A percentile compares a stretch with the other conserved stretches of the same genome.
phyloP scores from a whole-genome alignment of 2,888 invertebrate genomes.

The Listrodromus nycthemerus region DNA sequence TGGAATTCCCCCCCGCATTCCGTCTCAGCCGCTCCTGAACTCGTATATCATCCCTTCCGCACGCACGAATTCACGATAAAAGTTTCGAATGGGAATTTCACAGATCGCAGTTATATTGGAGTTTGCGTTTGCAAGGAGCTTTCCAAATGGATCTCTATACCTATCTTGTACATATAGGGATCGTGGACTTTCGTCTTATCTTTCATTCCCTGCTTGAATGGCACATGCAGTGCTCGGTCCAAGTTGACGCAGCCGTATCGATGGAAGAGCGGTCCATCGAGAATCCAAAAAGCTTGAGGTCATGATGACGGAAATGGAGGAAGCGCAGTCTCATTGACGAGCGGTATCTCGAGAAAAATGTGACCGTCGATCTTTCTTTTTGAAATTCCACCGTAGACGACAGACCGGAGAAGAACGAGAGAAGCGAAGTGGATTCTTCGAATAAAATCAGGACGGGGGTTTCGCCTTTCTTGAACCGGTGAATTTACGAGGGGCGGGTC shows the following conservation, averaged over 20 bases:
- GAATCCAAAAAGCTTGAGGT: not conserved
- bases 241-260: slow-evolving; percentile 6
- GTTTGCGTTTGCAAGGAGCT: slow-evolving; percentile 26
- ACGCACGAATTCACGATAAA: slow-evolving; percentile 35
- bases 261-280: not conserved
- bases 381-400: not conserved
- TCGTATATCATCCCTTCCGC: slow-evolving; percentile 31
- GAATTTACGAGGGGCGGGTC: slow-evolving; percentile 47
- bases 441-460: slow-evolving; percentile 15
- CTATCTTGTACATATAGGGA: not conserved
- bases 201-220: not conserved
- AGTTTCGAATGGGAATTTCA: slow-evolving; percentile 33
- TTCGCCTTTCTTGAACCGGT: slow-evolving; percentile 26
- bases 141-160: slow-evolving; percentile 12
- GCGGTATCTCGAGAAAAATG: not conserved
- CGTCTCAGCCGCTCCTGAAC: not conserved
- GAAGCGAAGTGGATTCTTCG: not conserved
- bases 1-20: slow-evolving; percentile 14
- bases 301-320: not conserved
- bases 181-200: slow-evolving; percentile 4
- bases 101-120: slow-evolving; percentile 37
- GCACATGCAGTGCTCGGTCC: not conserved
- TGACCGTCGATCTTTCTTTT: not conserved
- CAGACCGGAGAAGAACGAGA: not conserved
- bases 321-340: not conserved